Evolutionary conservation across 2,113 vertebrate genomes (phyloP).

Genomic region (Pyrgilauda ruficollis): DNA sequence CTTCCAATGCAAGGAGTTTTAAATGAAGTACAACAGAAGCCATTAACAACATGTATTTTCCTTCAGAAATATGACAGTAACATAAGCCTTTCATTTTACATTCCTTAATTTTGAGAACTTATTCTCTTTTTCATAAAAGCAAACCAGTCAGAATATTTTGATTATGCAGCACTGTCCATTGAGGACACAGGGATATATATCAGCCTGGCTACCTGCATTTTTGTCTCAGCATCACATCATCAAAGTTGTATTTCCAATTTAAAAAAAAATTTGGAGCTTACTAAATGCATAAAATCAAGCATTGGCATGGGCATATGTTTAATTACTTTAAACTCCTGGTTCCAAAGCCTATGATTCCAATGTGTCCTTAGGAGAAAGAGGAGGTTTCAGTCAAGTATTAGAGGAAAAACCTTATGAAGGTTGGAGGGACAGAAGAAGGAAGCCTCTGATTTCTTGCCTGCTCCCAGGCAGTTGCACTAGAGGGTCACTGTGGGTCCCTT

Average conservation of each 20-base stretch:
- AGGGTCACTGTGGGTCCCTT: neutral
- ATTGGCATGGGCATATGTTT: neutral
- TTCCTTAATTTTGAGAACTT: neutral
- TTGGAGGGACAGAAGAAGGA: neutral
- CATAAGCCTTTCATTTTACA: rapidly evolving
- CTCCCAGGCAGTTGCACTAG: neutral
- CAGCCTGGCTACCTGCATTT: neutral
- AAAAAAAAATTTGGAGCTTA: neutral
- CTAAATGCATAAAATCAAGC: no score
- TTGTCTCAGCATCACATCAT: neutral
- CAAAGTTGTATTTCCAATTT: neutral
- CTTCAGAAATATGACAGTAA: neutral
- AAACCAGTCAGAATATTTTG: neutral
- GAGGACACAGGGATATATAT: neutral
- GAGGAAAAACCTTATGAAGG: neutral
- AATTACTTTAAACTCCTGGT: neutral
- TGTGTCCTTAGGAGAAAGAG: neutral
- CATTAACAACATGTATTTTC: neutral
- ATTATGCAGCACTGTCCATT: neutral
- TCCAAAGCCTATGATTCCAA: neutral
- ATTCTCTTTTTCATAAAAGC: neutral
- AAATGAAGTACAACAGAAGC: neutral
- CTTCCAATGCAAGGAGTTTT: neutral
- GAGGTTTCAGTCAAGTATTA: neutral
- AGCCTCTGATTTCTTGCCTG: neutral